Evolutionary conservation across 2,888 invertebrate species (phyloP).

Genomic region (Drosophila demipolita): DNA sequence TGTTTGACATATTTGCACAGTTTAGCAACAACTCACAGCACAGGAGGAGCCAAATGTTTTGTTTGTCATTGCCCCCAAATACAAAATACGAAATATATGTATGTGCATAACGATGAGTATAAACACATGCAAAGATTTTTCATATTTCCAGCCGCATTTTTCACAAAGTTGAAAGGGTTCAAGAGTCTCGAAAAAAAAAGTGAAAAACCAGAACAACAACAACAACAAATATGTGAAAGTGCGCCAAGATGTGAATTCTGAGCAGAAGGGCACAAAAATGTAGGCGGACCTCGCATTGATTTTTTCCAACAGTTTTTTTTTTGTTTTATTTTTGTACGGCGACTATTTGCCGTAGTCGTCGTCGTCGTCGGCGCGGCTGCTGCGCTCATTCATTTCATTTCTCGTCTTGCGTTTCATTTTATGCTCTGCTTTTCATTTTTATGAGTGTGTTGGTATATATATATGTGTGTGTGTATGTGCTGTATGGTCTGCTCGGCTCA

Average conservation of each 20-base stretch:
- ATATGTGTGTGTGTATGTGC: constrained; percentile 18
- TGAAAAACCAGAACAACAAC: too few relatives aligned
- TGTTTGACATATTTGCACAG: constrained; percentile 80
- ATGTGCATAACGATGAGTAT: constrained; percentile 19
- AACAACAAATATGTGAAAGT: constrained; percentile 54
- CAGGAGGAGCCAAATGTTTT: constrained; percentile 31
- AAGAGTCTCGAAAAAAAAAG: constrained; percentile 39
- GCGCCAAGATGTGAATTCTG: constrained; percentile 42
- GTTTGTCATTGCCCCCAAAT: constrained; percentile 2
- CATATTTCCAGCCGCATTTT: constrained; percentile 75
- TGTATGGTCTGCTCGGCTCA: constrained; percentile 28
- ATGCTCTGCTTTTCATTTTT: constrained; percentile 71
- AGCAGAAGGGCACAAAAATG: constrained; percentile 32
- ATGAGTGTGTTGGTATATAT: constrained; percentile 38
- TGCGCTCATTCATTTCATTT: constrained; percentile 75
- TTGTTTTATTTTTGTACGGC: constrained; percentile 21
- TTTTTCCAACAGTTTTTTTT: constrained; percentile 44
- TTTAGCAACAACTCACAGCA: constrained; percentile 37
- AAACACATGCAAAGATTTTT: constrained; percentile 68
- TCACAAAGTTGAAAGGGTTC: constrained; percentile 71
- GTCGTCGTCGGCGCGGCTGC: constrained; percentile 50
- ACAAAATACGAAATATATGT: constrained; percentile 12
- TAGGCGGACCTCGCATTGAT: constrained; percentile 65
- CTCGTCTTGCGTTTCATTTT: constrained; percentile 70
- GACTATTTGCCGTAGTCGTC: constrained; percentile 38